Base-by-base conservation (phyloP, 2,113 vertebrate genomes). In the Agapornis roseicollis region DNA sequence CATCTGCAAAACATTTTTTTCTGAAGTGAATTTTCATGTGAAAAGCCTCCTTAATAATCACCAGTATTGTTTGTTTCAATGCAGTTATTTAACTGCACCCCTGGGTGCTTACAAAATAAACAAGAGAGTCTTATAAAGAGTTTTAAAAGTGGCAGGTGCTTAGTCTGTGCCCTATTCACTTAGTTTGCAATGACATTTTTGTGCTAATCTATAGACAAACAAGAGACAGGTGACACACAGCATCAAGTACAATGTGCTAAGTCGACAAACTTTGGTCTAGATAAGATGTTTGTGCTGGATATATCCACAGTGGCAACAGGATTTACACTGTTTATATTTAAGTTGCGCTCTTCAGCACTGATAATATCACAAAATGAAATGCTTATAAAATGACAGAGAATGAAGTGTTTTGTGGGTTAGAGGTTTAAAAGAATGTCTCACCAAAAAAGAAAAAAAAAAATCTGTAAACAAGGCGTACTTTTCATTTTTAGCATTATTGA, bases 121-220 rank as follows among this genome's bases (percentile, higher is more conserved):
- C 98, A 99, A 98, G 98, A 98, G 98, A 97, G 95, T 97, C 98
- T 98, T 98, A 98, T 98, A 98, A 97, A 97, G 98, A 98, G 97
- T 98, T 98, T 98, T 98, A 98, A 97, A 98, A 99, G 98, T 98
- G 98, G 98, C 99, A 99, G 99, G 99, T 99, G 99, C 98, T 98
- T 98, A 98, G 98, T 98, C 98, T 98, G 98, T 97, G 97, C 98
- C 97, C 98, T 97, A 98, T 99, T 99, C 97, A 98, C 96, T 97
- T 95, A 94, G 95, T 96, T 97, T 96, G 96, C 97, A 96, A 94
- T 98, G 97, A 97, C 97, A 97, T 97, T 97, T 98, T 97, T 98
- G 97, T 98, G 96, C 97, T 98, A 98, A 98, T 98, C 97, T 98
- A 87, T 88, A 98, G 97, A 97, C 97, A 98, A 98, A 98, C 98